Evolutionary conservation across 2,797 vertebrate genomes (phyloP).

Genomic region (Spheniscus humboldti): DNA sequence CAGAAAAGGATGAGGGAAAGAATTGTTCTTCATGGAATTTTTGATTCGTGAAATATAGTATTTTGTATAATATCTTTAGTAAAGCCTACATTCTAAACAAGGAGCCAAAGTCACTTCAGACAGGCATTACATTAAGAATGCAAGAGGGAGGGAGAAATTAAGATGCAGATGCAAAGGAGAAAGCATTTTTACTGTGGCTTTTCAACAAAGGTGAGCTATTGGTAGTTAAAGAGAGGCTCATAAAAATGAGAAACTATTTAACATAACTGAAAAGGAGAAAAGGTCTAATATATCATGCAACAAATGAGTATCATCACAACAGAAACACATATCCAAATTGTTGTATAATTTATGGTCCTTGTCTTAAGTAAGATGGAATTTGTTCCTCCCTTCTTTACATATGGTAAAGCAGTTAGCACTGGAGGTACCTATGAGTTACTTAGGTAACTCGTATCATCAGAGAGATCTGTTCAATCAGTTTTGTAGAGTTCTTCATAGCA

Average conservation of each 20-base stretch:
- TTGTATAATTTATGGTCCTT: not conserved
- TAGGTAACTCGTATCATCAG: not conserved
- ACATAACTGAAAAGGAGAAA: not conserved
- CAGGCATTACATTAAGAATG: not conserved
- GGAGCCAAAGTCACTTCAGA: not conserved
- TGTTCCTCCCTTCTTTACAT: not conserved
- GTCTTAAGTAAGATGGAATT: not conserved
- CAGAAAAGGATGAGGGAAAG: not conserved
- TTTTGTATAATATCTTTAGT: not conserved
- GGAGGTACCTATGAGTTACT: not conserved
- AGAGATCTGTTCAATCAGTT: not conserved
- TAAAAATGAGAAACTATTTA: not conserved
- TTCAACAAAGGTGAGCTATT: not conserved
- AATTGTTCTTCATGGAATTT: not conserved
- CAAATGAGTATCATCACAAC: fast-evolving
- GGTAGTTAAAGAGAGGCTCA: not conserved
- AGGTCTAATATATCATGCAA: not conserved
- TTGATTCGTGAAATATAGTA: not conserved
- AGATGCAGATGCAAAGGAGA: not conserved
- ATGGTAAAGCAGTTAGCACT: not conserved
- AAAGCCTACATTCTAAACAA: not conserved
- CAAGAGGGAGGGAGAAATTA: not conserved
- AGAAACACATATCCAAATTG: not conserved
- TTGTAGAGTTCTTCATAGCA: not conserved
- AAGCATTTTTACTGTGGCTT: not conserved